Evolutionary conservation across 2,888 invertebrate genomes (phyloP).

Genomic region (Eilema caniola): DNA sequence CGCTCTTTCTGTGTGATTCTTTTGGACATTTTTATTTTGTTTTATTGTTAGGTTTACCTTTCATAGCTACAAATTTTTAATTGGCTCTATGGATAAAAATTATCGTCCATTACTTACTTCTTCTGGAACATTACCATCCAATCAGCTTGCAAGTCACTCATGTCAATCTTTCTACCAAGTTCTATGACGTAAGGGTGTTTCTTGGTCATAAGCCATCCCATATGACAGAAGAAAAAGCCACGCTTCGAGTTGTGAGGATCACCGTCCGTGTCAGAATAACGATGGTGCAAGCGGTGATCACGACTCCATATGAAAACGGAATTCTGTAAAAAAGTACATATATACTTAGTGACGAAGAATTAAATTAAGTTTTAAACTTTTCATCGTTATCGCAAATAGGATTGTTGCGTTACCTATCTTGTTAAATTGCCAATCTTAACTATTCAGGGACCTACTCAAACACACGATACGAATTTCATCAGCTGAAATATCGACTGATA

Average conservation of each 20-base stretch:
- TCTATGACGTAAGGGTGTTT: conserved; percentile 92
- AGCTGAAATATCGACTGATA: too few species aligned
- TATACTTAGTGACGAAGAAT: not conserved
- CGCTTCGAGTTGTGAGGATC: conserved; percentile 93
- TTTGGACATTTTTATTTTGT: too few species aligned
- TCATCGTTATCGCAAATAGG: too few species aligned
- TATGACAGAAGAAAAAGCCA: conserved; percentile 95
- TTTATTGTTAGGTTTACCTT: too few species aligned
- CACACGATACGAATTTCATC: too few species aligned
- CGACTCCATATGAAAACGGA: conserved; percentile 92
- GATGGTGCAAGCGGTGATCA: conserved; percentile 94
- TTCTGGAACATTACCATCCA: conserved; percentile 91
- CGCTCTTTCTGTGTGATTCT: too few species aligned
- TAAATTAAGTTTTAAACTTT: too few species aligned
- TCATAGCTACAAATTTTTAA: too few species aligned
- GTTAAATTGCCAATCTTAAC: too few species aligned
- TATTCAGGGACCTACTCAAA: not conserved
- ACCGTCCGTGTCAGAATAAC: conserved; percentile 89
- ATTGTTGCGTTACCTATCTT: too few species aligned
- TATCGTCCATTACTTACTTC: conserved; percentile 80
- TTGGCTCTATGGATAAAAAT: too few species aligned
- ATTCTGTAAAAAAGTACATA: conserved; percentile 81
- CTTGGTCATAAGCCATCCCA: conserved; percentile 93
- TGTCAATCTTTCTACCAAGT: conserved; percentile 89
- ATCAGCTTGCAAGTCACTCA: conserved; percentile 92